Percentiles rank a stretch among this genome's conserved stretches.
Conservation (phyloP, 2,888 invertebrate genomes). For the Cheilosia vernalis region DNA sequence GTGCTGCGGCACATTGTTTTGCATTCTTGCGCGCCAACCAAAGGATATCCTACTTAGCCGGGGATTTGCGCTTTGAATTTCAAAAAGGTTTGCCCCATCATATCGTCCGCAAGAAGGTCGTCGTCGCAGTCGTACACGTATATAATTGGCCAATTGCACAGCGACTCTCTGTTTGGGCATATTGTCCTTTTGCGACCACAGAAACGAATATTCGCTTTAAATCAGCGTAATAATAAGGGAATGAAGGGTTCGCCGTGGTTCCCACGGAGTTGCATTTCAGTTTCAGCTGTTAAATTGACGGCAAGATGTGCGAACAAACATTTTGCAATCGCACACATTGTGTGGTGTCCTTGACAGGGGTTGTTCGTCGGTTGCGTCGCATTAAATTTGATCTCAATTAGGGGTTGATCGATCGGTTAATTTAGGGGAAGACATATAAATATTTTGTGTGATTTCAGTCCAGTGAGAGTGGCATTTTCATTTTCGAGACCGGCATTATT, state of each 20-base stretch:
- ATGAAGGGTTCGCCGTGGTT: slow-evolving; percentile 32
- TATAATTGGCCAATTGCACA: slow-evolving; percentile 61
- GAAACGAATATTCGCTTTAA: slow-evolving; percentile 21
- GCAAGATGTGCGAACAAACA: slow-evolving; percentile 70
- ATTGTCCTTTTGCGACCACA: slow-evolving; percentile 50
- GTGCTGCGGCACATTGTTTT: slow-evolving; percentile 59
- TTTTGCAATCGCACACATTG: slow-evolving; percentile 64
- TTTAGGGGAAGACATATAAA: slow-evolving; percentile 68
- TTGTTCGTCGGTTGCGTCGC: slow-evolving; percentile 13
- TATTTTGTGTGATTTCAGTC: slow-evolving; percentile 66
- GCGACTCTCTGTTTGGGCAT: slow-evolving; percentile 47
- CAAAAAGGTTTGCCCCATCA: slow-evolving; percentile 21
- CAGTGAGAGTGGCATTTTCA: slow-evolving; percentile 51
- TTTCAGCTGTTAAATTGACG: slow-evolving; percentile 65
- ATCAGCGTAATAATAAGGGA: too few relatives aligned
- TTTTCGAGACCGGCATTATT: slow-evolving; percentile 68
- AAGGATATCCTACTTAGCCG: slow-evolving; percentile 50
- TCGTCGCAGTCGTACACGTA: neutral
- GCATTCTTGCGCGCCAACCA: slow-evolving; percentile 36
- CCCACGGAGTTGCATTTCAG: slow-evolving; percentile 72
- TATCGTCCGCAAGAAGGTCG: slow-evolving; percentile 20
- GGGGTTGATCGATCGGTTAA: slow-evolving; percentile 71
- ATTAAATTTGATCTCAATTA: slow-evolving; percentile 67
- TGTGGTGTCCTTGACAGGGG: slow-evolving; percentile 34
- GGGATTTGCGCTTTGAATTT: slow-evolving; percentile 52